Evolutionary conservation across 1,140 invertebrate species (phyloP).

Genomic region (Panagrolaimus sp.): DNA sequence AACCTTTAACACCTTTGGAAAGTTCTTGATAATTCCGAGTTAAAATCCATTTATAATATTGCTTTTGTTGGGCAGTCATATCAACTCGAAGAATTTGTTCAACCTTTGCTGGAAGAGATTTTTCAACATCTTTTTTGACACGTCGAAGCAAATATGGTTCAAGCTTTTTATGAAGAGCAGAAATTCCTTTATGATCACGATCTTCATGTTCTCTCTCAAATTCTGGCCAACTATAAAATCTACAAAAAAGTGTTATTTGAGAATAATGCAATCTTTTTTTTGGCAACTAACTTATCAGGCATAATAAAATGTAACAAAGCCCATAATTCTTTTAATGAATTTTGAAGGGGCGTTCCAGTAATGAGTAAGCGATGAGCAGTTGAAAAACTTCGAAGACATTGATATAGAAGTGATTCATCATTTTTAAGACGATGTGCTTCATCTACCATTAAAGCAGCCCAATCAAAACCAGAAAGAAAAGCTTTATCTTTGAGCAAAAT

Average conservation of each 20-base stretch:
- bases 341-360: slow-evolving; percentile 95
- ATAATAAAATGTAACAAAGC: slow-evolving; percentile 96
- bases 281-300: slow-evolving; percentile 72
- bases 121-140: slow-evolving; percentile 98
- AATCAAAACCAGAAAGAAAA: slow-evolving; percentile 78
- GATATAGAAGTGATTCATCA: slow-evolving; percentile 92
- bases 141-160: slow-evolving; percentile 87
- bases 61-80: slow-evolving; percentile 92
- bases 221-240: slow-evolving; percentile 80
- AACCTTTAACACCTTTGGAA: slow-evolving; percentile 85
- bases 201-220: slow-evolving; percentile 84
- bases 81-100: slow-evolving; percentile 96
- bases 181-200: slow-evolving; percentile 78
- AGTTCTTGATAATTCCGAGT: slow-evolving; percentile 96
- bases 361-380: slow-evolving; percentile 87
- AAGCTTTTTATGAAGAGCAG: slow-evolving; percentile 79
- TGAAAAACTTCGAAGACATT: slow-evolving; percentile 84
- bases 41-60: slow-evolving; percentile 96
- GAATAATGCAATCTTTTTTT: too few species aligned
- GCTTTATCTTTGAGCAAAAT: slow-evolving; percentile 92
- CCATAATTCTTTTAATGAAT: slow-evolving; percentile 97
- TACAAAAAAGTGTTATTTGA: slow-evolving; percentile 59
- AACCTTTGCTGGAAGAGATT: slow-evolving; percentile 92
- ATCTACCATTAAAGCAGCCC: slow-evolving; percentile 90
- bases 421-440: slow-evolving; percentile 98